Evolutionary conservation across 2,797 vertebrate species (phyloP).

Genomic region (Lagodon rhomboides): DNA sequence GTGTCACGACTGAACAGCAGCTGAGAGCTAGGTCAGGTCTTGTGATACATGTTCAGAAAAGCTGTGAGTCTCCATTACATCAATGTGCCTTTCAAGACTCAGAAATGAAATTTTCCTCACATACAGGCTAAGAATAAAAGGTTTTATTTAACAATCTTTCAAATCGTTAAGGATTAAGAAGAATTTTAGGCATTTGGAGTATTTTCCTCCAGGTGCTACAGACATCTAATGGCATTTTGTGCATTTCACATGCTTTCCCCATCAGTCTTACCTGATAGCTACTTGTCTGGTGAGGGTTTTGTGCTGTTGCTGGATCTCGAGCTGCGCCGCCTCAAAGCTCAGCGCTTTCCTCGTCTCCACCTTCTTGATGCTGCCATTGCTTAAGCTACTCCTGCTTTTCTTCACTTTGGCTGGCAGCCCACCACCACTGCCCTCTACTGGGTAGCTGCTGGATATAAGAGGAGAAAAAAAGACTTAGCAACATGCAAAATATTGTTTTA

Average conservation of each 20-base stretch:
- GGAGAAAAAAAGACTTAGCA: background rate
- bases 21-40: slow-evolving; percentile 60
- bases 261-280: slow-evolving; percentile 74
- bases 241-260: background rate
- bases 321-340: slow-evolving; percentile 86
- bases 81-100: background rate
- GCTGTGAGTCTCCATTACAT: background rate
- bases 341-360: slow-evolving; percentile 80
- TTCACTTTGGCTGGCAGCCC: slow-evolving; percentile 77
- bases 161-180: too few species aligned
- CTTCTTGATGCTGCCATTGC: slow-evolving; percentile 75
- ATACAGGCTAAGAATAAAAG: background rate
- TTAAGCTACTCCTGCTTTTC: slow-evolving; percentile 76
- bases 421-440: slow-evolving; percentile 70
- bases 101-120: background rate
- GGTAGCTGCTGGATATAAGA: slow-evolving; percentile 66
- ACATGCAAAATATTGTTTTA: background rate
- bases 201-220: background rate
- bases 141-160: background rate
- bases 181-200: too few species aligned
- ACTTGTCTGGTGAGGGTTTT: slow-evolving; percentile 82
- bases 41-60: slow-evolving; percentile 61
- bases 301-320: slow-evolving; percentile 62
- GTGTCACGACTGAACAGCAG: slow-evolving; percentile 50
- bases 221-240: background rate